Evolutionary conservation across 2,113 vertebrate genomes (phyloP), one percentile per base, ranked within the genome.

Genomic region (Aplodontia rufa): DNA sequence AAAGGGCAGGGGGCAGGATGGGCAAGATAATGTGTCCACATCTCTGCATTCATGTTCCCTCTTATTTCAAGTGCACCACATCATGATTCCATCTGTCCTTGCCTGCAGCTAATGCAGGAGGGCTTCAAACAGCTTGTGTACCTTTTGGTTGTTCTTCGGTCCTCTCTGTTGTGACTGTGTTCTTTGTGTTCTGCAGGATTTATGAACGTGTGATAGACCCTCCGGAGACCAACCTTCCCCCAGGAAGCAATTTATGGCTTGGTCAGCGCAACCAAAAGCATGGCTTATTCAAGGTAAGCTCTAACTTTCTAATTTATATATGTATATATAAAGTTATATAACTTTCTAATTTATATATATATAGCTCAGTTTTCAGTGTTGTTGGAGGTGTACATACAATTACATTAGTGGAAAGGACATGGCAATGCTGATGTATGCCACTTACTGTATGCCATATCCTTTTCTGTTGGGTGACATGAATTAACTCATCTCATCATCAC

Each of bases 181-280:
- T 97, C 3, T 97, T 98, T 98, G 76, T n/a, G n/a, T 72, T 96
- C 96, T 82, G 24, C 98, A 99, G 99, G 98, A 99, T 99, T 98
- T 99, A 99, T 78, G 99, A 99, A 97, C 99, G 99, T 82, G 98
- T 99, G 95, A 99, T 99, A 97, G 99, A 99, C 97, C 98, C 99
- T 79, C 99, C 99, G 47, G 99, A 99, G 98, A 99, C 97, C n/a
- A 99, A 98, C 94, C 91, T 99, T 85, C 99, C 98, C 28, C 98
- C 98, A 53, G 99, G 99, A 98, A 99, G 98, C 95, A 99, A 96
- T 97, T 98, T 99, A 89, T 99, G 99, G 99, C 99, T 99, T 0
- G 99, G 99, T n/a, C 99, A 99, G 97, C 99, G 99, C 86, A 99
- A 99, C 97, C 99, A 99, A 98, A 99, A 99, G 92, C 99, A 99